Evolutionary conservation across 2,888 invertebrate genomes (phyloP).

Genomic region (Agrotis puta): DNA sequence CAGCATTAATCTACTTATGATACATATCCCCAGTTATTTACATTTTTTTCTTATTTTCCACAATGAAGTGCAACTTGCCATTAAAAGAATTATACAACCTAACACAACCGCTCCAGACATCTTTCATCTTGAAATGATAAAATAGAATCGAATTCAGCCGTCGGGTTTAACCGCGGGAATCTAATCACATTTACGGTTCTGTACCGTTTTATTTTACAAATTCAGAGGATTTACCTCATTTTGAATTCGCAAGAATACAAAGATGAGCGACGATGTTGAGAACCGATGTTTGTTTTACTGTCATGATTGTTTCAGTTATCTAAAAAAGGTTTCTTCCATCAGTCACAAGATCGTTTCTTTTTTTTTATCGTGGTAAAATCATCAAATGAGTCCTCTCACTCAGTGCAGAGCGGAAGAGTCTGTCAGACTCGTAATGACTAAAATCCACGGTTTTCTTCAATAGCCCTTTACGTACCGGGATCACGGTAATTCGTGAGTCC

Average conservation of each 20-base stretch:
- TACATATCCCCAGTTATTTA: background rate
- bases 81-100: constrained; percentile 40
- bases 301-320: constrained; percentile 16
- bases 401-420: too few species aligned
- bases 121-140: constrained; percentile 49
- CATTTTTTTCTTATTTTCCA: constrained; percentile 8
- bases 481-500: too few species aligned
- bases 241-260: constrained; percentile 46
- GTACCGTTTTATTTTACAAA: constrained; percentile 55
- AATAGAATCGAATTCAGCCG: constrained; percentile 55
- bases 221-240: constrained; percentile 43
- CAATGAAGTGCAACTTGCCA: constrained; percentile 28
- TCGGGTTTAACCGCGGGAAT: constrained; percentile 57
- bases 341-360: too few species aligned
- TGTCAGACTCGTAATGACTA: too few species aligned
- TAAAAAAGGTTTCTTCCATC: constrained; percentile 25
- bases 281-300: constrained; percentile 21
- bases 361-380: too few species aligned
- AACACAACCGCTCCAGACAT: constrained; percentile 24
- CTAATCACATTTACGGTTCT: constrained; percentile 68
- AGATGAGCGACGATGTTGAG: constrained; percentile 26
- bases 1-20: constrained; percentile 12
- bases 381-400: too few species aligned
- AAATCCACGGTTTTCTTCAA: too few species aligned
- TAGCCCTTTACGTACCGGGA: too few species aligned